These are phyloP conservation scores for Elegia similella DNA, from an alignment of 2,888 invertebrate genomes.

Conservation along the genomic window DNA sequence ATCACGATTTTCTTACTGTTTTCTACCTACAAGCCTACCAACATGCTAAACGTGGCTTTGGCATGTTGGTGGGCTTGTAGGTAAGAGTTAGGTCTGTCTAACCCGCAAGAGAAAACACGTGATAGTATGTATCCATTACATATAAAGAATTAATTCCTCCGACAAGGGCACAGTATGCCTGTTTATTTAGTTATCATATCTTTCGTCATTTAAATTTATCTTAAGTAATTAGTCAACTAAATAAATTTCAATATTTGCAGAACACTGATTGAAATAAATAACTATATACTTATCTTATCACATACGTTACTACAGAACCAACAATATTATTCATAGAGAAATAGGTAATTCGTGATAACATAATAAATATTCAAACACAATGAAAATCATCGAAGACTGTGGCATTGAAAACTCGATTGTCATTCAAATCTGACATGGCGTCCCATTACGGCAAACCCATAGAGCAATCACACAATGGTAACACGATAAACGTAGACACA, in stretches of 20 bases:
- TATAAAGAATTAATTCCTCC: neutral
- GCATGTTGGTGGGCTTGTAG: no score
- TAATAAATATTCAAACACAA: neutral
- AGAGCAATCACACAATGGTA: neutral
- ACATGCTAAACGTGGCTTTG: no score
- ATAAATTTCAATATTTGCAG: neutral
- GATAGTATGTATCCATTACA: neutral
- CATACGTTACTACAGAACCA: neutral
- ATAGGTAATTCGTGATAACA: neutral
- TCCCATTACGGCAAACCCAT: neutral
- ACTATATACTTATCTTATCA: neutral
- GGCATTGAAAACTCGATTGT: neutral
- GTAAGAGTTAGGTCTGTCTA: no score
- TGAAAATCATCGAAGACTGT: neutral
- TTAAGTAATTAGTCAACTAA: neutral
- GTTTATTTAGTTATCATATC: neutral
- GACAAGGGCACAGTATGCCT: neutral
- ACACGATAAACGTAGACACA: neutral
- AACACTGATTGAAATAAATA: neutral
- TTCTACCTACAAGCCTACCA: no score
- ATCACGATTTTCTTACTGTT: no score
- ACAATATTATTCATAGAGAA: neutral
- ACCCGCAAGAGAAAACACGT: no score
- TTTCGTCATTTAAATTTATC: neutral
- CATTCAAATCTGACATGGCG: neutral